Base-by-base conservation (phyloP, 1,140 invertebrate species). In the Lutraria rhynchaena region DNA sequence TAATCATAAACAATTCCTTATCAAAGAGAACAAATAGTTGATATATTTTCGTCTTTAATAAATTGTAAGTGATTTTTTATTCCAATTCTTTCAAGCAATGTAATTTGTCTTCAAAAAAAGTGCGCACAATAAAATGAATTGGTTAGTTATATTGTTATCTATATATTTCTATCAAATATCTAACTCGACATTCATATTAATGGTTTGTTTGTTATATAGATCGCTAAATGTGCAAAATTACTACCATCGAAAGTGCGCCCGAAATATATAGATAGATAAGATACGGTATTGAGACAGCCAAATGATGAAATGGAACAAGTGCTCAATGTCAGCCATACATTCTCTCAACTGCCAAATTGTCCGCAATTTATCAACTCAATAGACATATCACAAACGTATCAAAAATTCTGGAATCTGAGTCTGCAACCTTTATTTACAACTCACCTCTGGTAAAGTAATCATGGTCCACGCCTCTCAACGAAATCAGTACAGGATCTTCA, bases 231-330 rank as follows among this genome's bases (percentile, higher is more conserved):
- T 80, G 51, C 60, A 70, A 67, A 80, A 69, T 69, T 33, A 70
- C 65, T 70, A 80, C 67, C 76, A n/a, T 57, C 53, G 76, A 80
- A 80, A 80, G 55, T 55, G 41, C 22, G 67, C 29, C 76, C 37
- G 35, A 37, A 51, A 49, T n/a, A 29, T 67, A 17, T 46, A 41
- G 24, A 22, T 17, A 22, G 71, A 80, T 80, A 41, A 80, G 76
- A 80, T 80, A 78, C 51, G 44, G 49, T n/a, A 11, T 2, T 7
- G 37, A 41, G 37, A 41, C 37, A 41, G n/a, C 27, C 24, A 70
- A 37, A 60, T 80, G 76, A 80, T 80, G 60, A 80, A 80, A 80
- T 55, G 35, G 22, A 80, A 60, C 76, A 80, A 80, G 76, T 80
- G 76, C 76, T 70, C 13, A 44, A 80, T 44, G 46, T 80, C 76